Conservation (phyloP, 53 echinoderm and acorn worm species). For the Hippasteria phrygiana region DNA sequence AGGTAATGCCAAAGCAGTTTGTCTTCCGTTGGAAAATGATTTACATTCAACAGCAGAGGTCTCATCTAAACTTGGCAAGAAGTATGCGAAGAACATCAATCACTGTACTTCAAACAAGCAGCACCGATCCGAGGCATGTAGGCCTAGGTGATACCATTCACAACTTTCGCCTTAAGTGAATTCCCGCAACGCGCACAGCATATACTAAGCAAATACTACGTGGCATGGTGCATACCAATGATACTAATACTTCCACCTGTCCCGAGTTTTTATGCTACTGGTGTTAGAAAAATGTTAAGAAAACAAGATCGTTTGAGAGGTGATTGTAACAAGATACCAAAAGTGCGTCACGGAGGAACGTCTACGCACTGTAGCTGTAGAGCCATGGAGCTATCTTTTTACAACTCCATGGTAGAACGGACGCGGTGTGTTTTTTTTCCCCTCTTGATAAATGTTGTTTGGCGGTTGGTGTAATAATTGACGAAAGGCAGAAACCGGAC, state of each 20-base stretch:
- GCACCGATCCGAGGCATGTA: too few relatives aligned
- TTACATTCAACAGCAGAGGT: slow-evolving; percentile 10
- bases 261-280: background rate
- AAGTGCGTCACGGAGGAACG: slow-evolving; percentile 19
- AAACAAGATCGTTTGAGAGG: background rate
- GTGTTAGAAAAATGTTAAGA: slow-evolving; percentile 29
- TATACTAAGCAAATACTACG: slow-evolving; percentile 5
- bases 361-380: background rate
- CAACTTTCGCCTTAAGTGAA: background rate
- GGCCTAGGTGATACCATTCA: slow-evolving; percentile 2
- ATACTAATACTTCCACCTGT: background rate
- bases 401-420: too few relatives aligned
- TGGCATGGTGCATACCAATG: background rate
- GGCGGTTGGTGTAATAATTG: background rate
- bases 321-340: slow-evolving; percentile 18
- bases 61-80: background rate
- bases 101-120: background rate
- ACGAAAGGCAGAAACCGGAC: slow-evolving; percentile 21
- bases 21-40: background rate
- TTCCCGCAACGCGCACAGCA: slow-evolving; percentile 21
- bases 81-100: background rate
- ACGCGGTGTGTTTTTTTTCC: too few relatives aligned
- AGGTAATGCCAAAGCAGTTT: background rate
- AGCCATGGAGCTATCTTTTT: background rate
- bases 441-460: background rate